A percentile compares a stretch with the other conserved stretches of the same genome.
phyloP scores from a whole-genome alignment of 2,888 invertebrate genomes.

The Nasonia oneida region DNA sequence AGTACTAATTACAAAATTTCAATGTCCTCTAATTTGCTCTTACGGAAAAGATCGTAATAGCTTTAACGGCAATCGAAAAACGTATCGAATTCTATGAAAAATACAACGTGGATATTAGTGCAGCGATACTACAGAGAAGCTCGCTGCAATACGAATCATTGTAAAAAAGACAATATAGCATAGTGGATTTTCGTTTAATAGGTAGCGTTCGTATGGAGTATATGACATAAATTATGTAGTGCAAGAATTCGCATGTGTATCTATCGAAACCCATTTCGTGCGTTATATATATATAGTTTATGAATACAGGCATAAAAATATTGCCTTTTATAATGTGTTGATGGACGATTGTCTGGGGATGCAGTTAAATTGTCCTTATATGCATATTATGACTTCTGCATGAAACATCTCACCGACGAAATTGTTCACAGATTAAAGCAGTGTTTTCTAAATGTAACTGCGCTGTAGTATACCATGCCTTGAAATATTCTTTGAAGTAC shows the following conservation, averaged over 20 bases:
- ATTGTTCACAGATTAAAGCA: background rate
- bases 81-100: background rate
- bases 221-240: constrained; percentile 1
- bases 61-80: background rate
- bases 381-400: background rate
- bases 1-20: background rate
- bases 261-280: no score
- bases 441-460: constrained; percentile 1
- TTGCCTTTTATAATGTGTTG: no score
- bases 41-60: no score
- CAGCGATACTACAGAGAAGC: background rate
- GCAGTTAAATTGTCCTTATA: no score
- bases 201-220: background rate
- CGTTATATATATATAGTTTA: no score
- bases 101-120: background rate
- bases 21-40: background rate
- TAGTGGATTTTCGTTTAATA: constrained; percentile 2
- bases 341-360: no score
- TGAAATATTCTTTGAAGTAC: background rate
- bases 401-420: background rate
- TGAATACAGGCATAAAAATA: no score
- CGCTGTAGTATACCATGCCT: background rate
- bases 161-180: background rate
- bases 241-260: background rate
- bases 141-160: background rate